Base-by-base conservation (phyloP, 1,140 invertebrate genomes). In the Ostrea denselamellosa region DNA sequence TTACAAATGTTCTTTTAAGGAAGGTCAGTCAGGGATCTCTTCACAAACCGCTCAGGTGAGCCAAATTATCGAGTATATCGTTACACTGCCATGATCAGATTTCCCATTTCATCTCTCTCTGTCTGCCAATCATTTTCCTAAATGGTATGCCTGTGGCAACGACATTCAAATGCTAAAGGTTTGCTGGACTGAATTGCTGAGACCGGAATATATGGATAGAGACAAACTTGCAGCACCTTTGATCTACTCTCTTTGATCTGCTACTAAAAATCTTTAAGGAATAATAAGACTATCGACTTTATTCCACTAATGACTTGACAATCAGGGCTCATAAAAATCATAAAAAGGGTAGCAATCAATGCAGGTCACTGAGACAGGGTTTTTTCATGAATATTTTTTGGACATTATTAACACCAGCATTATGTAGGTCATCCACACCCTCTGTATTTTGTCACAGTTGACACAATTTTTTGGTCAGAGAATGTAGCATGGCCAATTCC, bases 251-350 rank as follows among this genome's bases (percentile, higher is more conserved):
- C 83, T 89, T 89, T 89, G 88, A 89, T 89, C 88, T 89, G 54
- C 84, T 81, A 53, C 44, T 68, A 85, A 68, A 89, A 89, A 89
- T 89, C 88, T 89, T 87, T 82, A 89, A 89, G 88, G 86, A 89
- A 85, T 87, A 87, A 85, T 84, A 81, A 84, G 53, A 85, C 86
- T 85, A 89, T 89, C 87, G 88, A 89, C 88, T 87, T 82, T 89
- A 85, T 87, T 83, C 88, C 86, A 85, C 88, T 89, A 89, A 89
- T 77, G 68, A 77, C 68, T 77, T 77, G 22, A 77, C 68, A 77
- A 77, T 77, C 25, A 25, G 68, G 14, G 68, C 14, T 77, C 68
- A 25, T 77, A 25, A 77, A 77, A 77, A 77, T 77, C 68, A 77
- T 77, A 77, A 28, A 77, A 28, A 77, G 14, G 68, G 68, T 34